Evolutionary conservation across 2,888 invertebrate genomes (phyloP).

Genomic region (Apotomis capreana): DNA sequence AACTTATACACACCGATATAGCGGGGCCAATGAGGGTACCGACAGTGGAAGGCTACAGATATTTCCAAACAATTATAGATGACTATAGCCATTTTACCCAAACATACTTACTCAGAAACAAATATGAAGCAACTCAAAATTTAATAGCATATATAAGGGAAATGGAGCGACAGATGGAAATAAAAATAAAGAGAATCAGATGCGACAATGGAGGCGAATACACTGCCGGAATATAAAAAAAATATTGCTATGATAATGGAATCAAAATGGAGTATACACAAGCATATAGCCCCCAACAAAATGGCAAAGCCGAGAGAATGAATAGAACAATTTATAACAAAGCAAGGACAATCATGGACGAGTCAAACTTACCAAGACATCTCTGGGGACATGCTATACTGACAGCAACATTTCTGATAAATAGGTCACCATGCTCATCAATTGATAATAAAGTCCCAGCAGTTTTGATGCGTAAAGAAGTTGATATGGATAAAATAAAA

Average conservation of each 20-base stretch:
- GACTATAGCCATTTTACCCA: conserved; percentile 41
- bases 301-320: conserved; percentile 11
- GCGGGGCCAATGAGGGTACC: conserved; percentile 36
- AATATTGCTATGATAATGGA: conserved; percentile 11
- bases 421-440: conserved; percentile 22
- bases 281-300: not conserved
- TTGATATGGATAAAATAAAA: conserved; percentile 6
- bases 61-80: conserved; percentile 41
- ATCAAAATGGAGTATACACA: conserved; percentile 1
- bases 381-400: conserved; percentile 23
- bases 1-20: conserved; percentile 41
- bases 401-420: conserved; percentile 25
- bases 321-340: conserved; percentile 8
- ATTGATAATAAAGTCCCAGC: conserved; percentile 20
- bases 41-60: conserved; percentile 37
- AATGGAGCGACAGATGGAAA: conserved; percentile 36
- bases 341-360: conserved; percentile 6
- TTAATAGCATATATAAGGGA: conserved; percentile 42
- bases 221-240: conserved; percentile 3
- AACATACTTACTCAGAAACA: conserved; percentile 38
- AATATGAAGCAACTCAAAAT: conserved; percentile 42
- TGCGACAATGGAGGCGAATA: not conserved
- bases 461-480: conserved; percentile 3
- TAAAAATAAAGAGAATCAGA: not conserved
- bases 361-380: conserved; percentile 19